Conservation (phyloP, 2,797 vertebrate genomes). For the Saxicola maurus region DNA sequence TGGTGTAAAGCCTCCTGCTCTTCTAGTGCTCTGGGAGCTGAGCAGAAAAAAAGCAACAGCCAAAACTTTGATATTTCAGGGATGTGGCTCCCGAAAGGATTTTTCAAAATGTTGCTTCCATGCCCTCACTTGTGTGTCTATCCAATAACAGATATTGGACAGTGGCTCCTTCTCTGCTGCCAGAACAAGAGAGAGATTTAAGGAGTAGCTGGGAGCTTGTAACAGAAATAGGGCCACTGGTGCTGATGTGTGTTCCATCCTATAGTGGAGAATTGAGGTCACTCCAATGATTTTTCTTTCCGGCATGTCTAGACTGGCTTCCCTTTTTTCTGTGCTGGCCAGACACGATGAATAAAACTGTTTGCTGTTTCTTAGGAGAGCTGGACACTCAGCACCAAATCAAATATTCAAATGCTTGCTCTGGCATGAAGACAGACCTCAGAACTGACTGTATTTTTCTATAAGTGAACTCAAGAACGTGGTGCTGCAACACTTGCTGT, state of each 20-base stretch:
- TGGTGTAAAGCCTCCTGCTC: neutral
- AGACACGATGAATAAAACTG: constrained; percentile 5
- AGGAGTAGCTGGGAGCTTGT: neutral
- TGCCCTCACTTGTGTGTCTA: neutral
- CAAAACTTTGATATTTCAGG: neutral
- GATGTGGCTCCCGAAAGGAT: neutral
- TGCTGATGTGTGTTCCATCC: neutral
- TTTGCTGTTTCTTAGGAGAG: constrained; percentile 31
- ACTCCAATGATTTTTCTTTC: constrained; percentile 39
- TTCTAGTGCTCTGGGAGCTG: neutral
- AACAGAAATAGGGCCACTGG: neutral
- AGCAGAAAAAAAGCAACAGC: neutral
- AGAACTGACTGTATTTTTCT: neutral
- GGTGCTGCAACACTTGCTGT: neutral
- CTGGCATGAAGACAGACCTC: constrained; percentile 16
- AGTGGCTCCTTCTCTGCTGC: neutral
- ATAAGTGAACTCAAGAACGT: neutral
- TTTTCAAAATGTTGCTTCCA: neutral
- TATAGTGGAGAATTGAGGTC: constrained; percentile 21
- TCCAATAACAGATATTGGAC: neutral
- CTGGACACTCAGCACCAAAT: constrained; percentile 30
- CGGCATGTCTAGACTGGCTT: constrained; percentile 41
- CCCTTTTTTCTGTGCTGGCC: constrained; percentile 36
- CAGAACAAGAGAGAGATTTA: neutral
- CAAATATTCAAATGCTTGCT: constrained; percentile 49